These are phyloP conservation scores for Rafetus swinhoei DNA, from an alignment of 2,113 vertebrate species.

Conservation along the genomic window DNA sequence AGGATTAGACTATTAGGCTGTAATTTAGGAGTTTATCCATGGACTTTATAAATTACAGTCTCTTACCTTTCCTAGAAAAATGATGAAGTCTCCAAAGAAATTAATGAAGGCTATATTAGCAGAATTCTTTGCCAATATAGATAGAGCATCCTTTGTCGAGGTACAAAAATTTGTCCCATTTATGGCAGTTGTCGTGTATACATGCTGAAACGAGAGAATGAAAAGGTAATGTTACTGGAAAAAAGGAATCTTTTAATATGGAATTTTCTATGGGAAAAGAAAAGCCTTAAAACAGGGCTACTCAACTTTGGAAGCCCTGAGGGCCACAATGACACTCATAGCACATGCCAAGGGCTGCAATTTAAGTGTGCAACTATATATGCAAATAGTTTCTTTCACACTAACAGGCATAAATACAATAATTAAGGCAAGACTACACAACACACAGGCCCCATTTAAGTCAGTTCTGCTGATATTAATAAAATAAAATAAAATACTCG, in stretches of 20 bases:
- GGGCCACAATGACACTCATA: too few relatives aligned
- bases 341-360: too few relatives aligned
- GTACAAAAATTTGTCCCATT: constrained; percentile 83
- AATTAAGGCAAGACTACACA: too few relatives aligned
- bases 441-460: too few relatives aligned
- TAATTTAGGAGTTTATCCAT: neutral
- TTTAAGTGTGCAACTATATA: too few relatives aligned
- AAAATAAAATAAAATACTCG: too few relatives aligned
- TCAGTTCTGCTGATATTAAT: too few relatives aligned
- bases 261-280: neutral
- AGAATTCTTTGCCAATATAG: constrained; percentile 73
- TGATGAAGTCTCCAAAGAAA: constrained; percentile 77
- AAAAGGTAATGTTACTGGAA: neutral
- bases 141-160: constrained; percentile 75
- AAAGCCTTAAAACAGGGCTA: neutral
- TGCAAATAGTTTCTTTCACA: too few relatives aligned
- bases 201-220: constrained; percentile 76
- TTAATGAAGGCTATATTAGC: constrained; percentile 65
- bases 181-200: constrained; percentile 76
- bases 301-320: neutral
- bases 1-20: neutral
- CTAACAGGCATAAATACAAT: too few relatives aligned
- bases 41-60: neutral
- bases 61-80: constrained; percentile 85
- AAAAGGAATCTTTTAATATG: neutral